Percentiles rank a stretch among this genome's conserved stretches.
These are phyloP conservation scores for Drosophila arizonae DNA, from an alignment of 1,140 invertebrate species.

Conservation along the genomic window DNA sequence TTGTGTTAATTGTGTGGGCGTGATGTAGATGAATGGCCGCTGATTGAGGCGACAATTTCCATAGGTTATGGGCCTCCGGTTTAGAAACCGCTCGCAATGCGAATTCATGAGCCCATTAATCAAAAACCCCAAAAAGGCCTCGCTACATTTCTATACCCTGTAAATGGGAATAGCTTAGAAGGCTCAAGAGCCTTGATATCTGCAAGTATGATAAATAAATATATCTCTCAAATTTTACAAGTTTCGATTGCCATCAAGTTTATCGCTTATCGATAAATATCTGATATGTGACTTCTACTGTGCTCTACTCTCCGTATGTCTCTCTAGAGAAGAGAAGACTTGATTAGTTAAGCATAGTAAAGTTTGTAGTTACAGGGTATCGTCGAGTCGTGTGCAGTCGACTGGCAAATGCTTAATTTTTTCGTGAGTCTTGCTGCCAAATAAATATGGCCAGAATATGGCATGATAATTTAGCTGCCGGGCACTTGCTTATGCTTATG, in stretches of 20 bases:
- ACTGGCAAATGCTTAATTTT: background rate
- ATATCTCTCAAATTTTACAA: no score
- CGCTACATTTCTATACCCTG: slow-evolving; percentile 2
- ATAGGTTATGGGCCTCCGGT: slow-evolving; percentile 10
- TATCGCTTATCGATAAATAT: no score
- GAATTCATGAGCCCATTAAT: slow-evolving; percentile 42
- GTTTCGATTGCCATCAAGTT: no score
- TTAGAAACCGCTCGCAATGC: slow-evolving; percentile 3
- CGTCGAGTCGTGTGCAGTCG: background rate
- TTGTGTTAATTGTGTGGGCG: slow-evolving; percentile 74
- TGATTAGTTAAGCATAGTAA: no score
- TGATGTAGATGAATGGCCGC: slow-evolving; percentile 73
- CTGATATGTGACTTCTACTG: background rate
- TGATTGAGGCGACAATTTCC: slow-evolving; percentile 59
- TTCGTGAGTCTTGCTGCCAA: background rate
- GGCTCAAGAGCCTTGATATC: no score
- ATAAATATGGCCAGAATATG: slow-evolving; percentile 18
- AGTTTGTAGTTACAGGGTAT: background rate
- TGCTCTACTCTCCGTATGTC: background rate
- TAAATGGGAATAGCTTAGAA: background rate
- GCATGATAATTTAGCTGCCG: slow-evolving; percentile 9
- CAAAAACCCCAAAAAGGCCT: slow-evolving; percentile 27
- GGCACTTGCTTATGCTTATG: slow-evolving; percentile 3
- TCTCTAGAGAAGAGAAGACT: background rate
- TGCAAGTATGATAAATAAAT: no score